Conservation (phyloP, 2,797 vertebrate species). For the Microctenopoma lineatum region DNA sequence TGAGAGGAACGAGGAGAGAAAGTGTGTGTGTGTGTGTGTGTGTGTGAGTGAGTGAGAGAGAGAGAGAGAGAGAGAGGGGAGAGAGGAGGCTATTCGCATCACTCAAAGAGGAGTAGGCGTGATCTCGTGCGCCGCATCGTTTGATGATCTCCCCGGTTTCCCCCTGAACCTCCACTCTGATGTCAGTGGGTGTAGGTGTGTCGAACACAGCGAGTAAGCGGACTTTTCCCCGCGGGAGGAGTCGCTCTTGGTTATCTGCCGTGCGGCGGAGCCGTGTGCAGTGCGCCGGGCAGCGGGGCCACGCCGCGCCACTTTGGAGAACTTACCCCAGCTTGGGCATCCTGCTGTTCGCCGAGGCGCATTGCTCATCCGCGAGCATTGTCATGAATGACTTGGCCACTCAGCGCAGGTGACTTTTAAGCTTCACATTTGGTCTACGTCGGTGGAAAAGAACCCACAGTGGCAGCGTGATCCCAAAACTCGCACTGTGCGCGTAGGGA, state of each 20-base stretch:
- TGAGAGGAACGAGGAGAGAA: constrained; percentile 41
- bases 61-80: constrained; percentile 24
- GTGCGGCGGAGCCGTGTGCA: constrained; percentile 45
- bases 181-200: constrained; percentile 72
- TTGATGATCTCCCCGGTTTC: constrained; percentile 63
- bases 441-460: constrained; percentile 22
- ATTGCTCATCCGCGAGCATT: constrained; percentile 50
- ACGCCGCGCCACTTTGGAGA: constrained; percentile 72
- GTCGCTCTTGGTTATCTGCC: constrained; percentile 66
- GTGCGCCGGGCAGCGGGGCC: constrained; percentile 80
- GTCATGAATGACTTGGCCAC: constrained; percentile 73
- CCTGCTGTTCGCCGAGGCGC: constrained; percentile 43
- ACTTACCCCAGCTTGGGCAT: constrained; percentile 72
- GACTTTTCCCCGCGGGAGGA: constrained; percentile 79
- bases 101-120: constrained; percentile 79
- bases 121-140: constrained; percentile 69
- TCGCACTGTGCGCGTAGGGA: constrained; percentile 52
- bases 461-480: constrained; percentile 55
- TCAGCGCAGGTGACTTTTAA: constrained; percentile 63
- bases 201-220: constrained; percentile 74
- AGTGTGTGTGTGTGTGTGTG: constrained; percentile 12
- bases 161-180: constrained; percentile 53
- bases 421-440: constrained; percentile 17
- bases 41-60: constrained; percentile 18
- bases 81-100: constrained; percentile 68